These are phyloP conservation scores for Heteromormyrus szaboi DNA, from an alignment of 2,797 vertebrate species.

Conservation along the genomic window DNA sequence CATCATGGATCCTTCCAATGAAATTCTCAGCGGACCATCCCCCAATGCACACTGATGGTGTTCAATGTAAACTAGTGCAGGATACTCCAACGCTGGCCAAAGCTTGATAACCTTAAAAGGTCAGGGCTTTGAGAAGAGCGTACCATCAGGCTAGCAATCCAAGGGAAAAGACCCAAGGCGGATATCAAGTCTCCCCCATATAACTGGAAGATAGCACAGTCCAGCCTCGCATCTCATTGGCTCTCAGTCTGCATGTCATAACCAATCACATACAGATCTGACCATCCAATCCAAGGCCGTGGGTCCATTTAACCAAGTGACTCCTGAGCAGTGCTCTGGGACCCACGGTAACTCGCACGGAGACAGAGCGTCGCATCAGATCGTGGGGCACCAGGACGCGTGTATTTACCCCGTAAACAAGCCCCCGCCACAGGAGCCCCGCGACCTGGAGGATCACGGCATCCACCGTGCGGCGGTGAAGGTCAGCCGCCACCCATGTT, in stretches of 20 bases:
- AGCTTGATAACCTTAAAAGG: neutral
- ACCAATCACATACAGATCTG: neutral
- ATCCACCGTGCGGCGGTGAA: slow-evolving; percentile 40
- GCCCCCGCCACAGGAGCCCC: too few species aligned
- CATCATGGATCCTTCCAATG: neutral
- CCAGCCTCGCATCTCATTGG: neutral
- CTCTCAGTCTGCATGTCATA: neutral
- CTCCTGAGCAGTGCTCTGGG: neutral
- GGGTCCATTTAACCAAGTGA: neutral
- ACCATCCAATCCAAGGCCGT: neutral
- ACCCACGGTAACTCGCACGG: neutral
- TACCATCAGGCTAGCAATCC: neutral
- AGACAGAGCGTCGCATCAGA: too few species aligned
- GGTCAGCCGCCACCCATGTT: slow-evolving; percentile 55
- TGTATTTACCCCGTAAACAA: slow-evolving; percentile 8
- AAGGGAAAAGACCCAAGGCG: neutral
- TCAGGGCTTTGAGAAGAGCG: neutral
- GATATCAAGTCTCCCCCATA: neutral
- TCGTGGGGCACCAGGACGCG: too few species aligned
- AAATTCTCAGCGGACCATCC: neutral
- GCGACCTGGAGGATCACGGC: neutral
- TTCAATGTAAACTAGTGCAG: neutral
- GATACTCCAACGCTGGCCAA: neutral
- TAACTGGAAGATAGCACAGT: neutral
- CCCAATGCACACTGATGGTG: neutral